Evolutionary conservation across 2,113 vertebrate genomes (phyloP).

Genomic region (Hippocampus comes): DNA sequence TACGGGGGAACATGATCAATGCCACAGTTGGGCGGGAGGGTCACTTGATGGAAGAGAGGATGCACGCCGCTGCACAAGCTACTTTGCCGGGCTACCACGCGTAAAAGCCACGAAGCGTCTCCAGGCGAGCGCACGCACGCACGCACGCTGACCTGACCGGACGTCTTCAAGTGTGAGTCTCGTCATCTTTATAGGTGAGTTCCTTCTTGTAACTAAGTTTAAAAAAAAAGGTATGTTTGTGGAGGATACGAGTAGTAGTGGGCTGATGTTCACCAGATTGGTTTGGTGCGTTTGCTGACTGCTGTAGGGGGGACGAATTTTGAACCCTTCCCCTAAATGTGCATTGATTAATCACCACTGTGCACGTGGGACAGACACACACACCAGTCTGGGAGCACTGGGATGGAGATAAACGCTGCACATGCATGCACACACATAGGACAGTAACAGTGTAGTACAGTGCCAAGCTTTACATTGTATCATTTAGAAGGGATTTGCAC

Average conservation of each 20-base stretch:
- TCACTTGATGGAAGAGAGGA: slow-evolving; percentile 45
- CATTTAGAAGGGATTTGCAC: slow-evolving; percentile 32
- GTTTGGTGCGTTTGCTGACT: background rate
- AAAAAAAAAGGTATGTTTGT: slow-evolving; percentile 40
- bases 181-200: slow-evolving; percentile 62
- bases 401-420: slow-evolving; percentile 49
- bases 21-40: slow-evolving; percentile 44
- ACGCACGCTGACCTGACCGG: slow-evolving; percentile 17
- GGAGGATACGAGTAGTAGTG: background rate
- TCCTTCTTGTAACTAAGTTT: background rate
- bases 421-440: slow-evolving; percentile 24
- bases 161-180: slow-evolving; percentile 44
- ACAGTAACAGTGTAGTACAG: slow-evolving; percentile 7
- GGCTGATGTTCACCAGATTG: background rate
- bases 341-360: background rate
- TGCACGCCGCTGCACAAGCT: slow-evolving; percentile 30
- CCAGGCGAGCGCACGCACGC: background rate
- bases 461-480: slow-evolving; percentile 50
- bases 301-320: background rate
- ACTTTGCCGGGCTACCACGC: slow-evolving; percentile 11
- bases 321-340: background rate
- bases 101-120: slow-evolving; percentile 3
- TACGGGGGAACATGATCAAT: slow-evolving; percentile 47
- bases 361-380: background rate
- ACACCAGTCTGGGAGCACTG: slow-evolving; percentile 22